These are phyloP conservation scores for Pitangus sulphuratus DNA, from an alignment of 2,797 vertebrate genomes.

Conservation along the genomic window DNA sequence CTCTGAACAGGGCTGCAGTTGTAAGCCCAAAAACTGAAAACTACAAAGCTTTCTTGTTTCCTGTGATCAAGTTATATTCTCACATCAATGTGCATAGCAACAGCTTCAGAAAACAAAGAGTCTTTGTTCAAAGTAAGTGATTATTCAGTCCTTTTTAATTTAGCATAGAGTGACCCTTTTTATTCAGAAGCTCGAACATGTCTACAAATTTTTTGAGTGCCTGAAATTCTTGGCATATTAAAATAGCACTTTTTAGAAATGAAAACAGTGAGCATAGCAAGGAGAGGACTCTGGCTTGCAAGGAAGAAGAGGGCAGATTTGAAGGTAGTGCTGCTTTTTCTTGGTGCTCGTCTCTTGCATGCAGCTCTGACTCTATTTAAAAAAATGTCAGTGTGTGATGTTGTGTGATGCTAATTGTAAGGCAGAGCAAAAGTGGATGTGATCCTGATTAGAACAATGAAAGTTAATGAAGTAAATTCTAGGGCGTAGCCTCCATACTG, in stretches of 20 bases:
- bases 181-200: conserved; percentile 8
- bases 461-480: not conserved
- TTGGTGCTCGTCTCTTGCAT: not conserved
- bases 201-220: conserved; percentile 14
- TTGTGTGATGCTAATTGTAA: not conserved
- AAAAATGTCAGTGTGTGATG: not conserved
- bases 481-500: not conserved
- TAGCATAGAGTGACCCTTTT: conserved; percentile 37
- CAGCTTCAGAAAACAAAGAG: conserved; percentile 44
- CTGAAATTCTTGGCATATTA: conserved; percentile 22
- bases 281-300: not conserved
- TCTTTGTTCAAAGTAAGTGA: conserved; percentile 63
- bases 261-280: not conserved
- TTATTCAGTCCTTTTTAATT: conserved; percentile 55
- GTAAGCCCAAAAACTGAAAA: conserved; percentile 29
- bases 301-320: not conserved
- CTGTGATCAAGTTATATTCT: conserved; percentile 53
- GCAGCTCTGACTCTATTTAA: not conserved
- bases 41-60: conserved; percentile 66
- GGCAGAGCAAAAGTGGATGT: not conserved
- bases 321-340: not conserved
- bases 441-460: not conserved
- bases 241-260: not conserved
- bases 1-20: conserved; percentile 45
- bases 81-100: conserved; percentile 39